Evolutionary conservation across 2,888 invertebrate species (phyloP), one percentile per base, ranked within the genome.

Genomic region (Pterobdella sp.): DNA sequence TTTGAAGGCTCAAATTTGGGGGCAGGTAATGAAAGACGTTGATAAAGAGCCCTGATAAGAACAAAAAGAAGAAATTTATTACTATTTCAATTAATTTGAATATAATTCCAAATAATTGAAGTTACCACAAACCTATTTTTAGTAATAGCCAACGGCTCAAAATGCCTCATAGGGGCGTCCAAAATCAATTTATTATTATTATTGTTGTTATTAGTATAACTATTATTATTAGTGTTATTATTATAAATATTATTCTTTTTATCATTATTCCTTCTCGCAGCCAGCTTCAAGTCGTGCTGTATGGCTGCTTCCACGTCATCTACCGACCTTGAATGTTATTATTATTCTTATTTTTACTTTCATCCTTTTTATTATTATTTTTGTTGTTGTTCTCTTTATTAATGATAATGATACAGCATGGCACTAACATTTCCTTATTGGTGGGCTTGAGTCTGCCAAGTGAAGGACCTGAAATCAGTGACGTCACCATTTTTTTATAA

Each of bases 241-340:
- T 56, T 56, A 56, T n/a, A 26, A 7, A 4, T 56, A 56, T 56
- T n/a, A 56, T 22, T 56, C 4, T 56, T 56, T 14, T 56, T 56
- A 42, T 42, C 18, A 42, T 35, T 65, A 7, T 49, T 36, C 65
- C 66, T 63, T 26, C 66, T n/a, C 1, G 35, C 63, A 29, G 72
- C 65, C 26, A 72, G 29, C 29, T 63, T 36, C 22, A 73, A 72
- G 35, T 78, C 77, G 36, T 78, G 72, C 56, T 75, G 71, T 4
- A 73, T 74, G 14, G 77, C 78, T 2, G 77, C 76, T 60, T 78
- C 76, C 2, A 78, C 66, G 71, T 78, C 78, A 49, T 78, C 78
- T 10, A 77, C 73, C 1, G 78, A 78, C n/a, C n/a, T n/a, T n/a
- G n/a, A n/a, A n/a, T n/a, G n/a, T n/a, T n/a, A n/a, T n/a, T n/a